Percentiles rank a stretch among this genome's conserved stretches.
phyloP scores from a whole-genome alignment of 2,113 vertebrate species.

The Oxyura jamaicensis region DNA sequence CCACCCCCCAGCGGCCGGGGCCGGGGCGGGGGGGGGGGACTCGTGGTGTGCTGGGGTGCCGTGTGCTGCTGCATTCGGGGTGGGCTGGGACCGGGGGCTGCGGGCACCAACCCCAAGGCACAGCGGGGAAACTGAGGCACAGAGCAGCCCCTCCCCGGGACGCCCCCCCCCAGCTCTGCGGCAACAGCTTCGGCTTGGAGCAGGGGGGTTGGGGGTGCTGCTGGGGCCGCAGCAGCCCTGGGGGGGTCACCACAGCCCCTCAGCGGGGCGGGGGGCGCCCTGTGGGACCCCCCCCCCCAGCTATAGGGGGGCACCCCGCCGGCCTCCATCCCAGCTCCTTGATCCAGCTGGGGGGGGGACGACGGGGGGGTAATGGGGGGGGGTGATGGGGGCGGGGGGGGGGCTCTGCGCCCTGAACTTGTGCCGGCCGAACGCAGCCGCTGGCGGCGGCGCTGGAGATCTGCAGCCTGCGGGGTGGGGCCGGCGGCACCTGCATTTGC shows the following conservation, averaged over 20 bases:
- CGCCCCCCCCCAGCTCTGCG: not conserved
- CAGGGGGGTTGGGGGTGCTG: not conserved
- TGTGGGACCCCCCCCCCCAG: not conserved
- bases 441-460: not conserved
- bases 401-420: not conserved
- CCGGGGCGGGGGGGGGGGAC: not conserved
- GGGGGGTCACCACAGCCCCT: not conserved
- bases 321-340: not conserved
- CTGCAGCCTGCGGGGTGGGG: conserved; percentile 24
- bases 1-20: no score
- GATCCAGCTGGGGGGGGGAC: no score
- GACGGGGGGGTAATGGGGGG: no score
- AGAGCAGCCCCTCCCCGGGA: no score
- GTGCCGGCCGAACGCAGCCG: not conserved
- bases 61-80: not conserved
- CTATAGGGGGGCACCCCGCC: no score
- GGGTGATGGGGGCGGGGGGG: not conserved
- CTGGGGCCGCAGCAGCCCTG: not conserved
- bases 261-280: not conserved
- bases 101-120: not conserved
- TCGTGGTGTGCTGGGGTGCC: fast-evolving
- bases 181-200: not conserved
- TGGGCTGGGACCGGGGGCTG: not conserved
- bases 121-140: not conserved
- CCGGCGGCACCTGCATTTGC: not conserved